phyloP scores from a whole-genome alignment of 2,113 vertebrate species.

The Odocoileus hemionus region DNA sequence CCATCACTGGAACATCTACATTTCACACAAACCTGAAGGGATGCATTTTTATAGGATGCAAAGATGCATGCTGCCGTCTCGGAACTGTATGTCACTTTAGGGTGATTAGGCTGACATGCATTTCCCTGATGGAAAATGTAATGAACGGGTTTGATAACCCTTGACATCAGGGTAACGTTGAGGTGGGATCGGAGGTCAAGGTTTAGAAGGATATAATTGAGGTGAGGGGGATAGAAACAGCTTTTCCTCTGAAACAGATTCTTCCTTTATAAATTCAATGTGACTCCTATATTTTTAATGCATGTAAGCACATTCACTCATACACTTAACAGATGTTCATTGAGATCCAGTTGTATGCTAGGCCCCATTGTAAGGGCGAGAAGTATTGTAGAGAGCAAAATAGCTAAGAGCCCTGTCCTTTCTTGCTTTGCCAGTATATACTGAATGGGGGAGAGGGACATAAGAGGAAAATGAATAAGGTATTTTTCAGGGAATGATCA shows the following conservation, averaged over 20 bases:
- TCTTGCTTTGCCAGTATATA: neutral
- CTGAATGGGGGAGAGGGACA: neutral
- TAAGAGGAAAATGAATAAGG: neutral
- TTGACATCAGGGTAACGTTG: neutral
- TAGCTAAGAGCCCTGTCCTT: neutral
- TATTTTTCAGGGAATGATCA: neutral
- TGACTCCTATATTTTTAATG: neutral
- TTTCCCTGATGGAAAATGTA: constrained; percentile 23
- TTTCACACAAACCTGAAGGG: neutral
- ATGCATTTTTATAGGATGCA: neutral
- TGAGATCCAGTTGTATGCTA: neutral
- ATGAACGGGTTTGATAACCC: neutral
- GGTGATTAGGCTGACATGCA: neutral
- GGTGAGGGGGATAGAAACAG: neutral
- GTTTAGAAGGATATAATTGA: constrained; percentile 14
- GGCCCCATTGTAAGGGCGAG: neutral
- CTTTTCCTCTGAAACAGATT: neutral
- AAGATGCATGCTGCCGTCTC: neutral
- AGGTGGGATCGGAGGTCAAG: neutral
- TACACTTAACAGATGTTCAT: neutral
- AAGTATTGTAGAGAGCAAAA: neutral
- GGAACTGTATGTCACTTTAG: neutral
- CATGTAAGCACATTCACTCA: neutral
- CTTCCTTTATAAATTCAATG: neutral
- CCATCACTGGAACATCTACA: neutral